Conservation (phyloP, 1,140 invertebrate species). For the Drosophila kurseongensis region DNA sequence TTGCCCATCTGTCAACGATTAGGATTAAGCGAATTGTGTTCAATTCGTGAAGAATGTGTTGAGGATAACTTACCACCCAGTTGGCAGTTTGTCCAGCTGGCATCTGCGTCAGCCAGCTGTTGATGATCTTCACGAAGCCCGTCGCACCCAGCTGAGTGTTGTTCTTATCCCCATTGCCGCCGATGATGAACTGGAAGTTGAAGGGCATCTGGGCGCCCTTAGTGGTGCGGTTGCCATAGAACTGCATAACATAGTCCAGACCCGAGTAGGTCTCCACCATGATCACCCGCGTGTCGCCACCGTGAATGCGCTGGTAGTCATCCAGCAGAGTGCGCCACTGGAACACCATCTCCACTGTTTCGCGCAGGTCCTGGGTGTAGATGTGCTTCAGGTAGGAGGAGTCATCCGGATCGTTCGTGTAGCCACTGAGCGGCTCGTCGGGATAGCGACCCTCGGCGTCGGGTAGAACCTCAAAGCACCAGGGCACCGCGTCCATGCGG, state of each 20-base stretch:
- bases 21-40: too few relatives aligned
- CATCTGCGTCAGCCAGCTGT: slow-evolving; percentile 85
- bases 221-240: slow-evolving; percentile 86
- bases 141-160: slow-evolving; percentile 84
- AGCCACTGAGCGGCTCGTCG: slow-evolving; percentile 86
- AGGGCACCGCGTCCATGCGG: slow-evolving; percentile 88
- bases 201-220: slow-evolving; percentile 87
- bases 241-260: slow-evolving; percentile 85
- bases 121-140: slow-evolving; percentile 84
- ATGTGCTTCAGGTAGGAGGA: slow-evolving; percentile 87
- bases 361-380: slow-evolving; percentile 87
- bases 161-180: slow-evolving; percentile 83
- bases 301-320: slow-evolving; percentile 85
- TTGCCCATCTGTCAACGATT: slow-evolving; percentile 86
- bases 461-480: slow-evolving; percentile 86
- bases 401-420: slow-evolving; percentile 84
- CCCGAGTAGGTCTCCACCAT: slow-evolving; percentile 89
- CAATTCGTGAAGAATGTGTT: too few relatives aligned
- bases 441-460: slow-evolving; percentile 85
- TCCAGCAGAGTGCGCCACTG: slow-evolving; percentile 87
- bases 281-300: slow-evolving; percentile 87
- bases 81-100: slow-evolving; percentile 84
- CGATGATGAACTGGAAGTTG: slow-evolving; percentile 86
- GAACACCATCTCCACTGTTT: slow-evolving; percentile 87
- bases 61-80: slow-evolving; percentile 85